A percentile compares a stretch with the other conserved stretches of the same genome.
These are phyloP conservation scores for Pangasius krempfi DNA, from an alignment of 2,797 vertebrate genomes.

Conservation along the genomic window DNA sequence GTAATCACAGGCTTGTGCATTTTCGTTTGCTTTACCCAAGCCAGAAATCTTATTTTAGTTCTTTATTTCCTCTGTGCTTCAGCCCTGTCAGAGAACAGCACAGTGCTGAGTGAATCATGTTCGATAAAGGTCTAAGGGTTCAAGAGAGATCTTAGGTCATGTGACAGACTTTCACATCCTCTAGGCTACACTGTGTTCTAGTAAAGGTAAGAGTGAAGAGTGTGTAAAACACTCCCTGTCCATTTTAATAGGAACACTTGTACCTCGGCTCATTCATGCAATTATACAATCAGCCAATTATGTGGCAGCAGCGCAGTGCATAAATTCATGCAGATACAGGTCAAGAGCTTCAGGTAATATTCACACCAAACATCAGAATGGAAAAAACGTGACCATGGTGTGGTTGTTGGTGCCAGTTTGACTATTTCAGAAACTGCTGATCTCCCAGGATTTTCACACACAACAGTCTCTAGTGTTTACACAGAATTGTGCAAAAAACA, in stretches of 20 bases:
- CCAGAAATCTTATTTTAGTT: not conserved
- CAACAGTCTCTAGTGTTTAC: not conserved
- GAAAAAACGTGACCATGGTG: not conserved
- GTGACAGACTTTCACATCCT: not conserved
- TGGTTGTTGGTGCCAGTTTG: not conserved
- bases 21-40: not conserved
- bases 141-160: not conserved
- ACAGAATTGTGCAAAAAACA: not conserved
- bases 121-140: slow-evolving; percentile 6
- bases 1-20: not conserved
- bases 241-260: not conserved
- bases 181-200: not conserved
- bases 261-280: not conserved
- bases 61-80: not conserved
- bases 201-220: not conserved
- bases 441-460: not conserved
- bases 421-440: not conserved
- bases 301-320: not conserved
- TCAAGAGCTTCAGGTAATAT: not conserved
- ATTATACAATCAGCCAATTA: not conserved
- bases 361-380: not conserved
- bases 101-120: not conserved
- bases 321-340: not conserved
- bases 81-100: not conserved
- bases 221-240: not conserved